phyloP scores from a whole-genome alignment of 2,113 vertebrate species.

The Macquaria ambigua region DNA sequence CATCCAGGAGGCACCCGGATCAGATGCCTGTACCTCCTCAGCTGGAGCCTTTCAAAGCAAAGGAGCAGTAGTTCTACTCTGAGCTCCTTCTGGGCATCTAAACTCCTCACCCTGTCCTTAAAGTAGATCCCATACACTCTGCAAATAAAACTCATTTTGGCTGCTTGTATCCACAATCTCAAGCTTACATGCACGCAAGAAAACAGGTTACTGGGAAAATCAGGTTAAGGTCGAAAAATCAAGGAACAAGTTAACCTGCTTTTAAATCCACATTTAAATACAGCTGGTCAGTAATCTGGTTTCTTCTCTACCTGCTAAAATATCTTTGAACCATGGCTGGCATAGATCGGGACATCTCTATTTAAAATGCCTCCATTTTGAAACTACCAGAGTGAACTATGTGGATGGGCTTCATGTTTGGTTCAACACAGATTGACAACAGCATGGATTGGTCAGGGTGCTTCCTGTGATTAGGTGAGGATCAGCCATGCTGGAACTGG shows the following conservation, averaged over 20 bases:
- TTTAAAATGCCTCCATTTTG: background rate
- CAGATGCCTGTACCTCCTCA: background rate
- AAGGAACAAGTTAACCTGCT: too few species aligned
- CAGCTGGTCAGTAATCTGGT: background rate
- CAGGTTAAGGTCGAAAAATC: background rate
- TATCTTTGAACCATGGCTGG: background rate
- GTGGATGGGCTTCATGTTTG: constrained; percentile 31
- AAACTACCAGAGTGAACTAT: background rate
- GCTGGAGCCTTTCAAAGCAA: background rate
- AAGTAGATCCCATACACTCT: background rate
- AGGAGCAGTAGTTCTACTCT: background rate
- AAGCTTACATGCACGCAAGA: background rate
- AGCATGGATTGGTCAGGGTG: constrained; percentile 22
- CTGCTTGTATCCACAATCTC: background rate
- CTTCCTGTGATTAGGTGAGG: constrained; percentile 47
- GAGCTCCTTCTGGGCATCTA: background rate
- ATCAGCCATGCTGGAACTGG: constrained; percentile 52
- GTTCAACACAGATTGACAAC: constrained; percentile 18
- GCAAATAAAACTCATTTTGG: background rate
- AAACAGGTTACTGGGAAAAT: background rate
- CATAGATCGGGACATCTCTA: background rate
- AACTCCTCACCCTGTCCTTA: background rate
- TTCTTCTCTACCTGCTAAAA: background rate
- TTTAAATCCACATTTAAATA: background rate
- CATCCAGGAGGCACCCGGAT: background rate